These are phyloP conservation scores for Porites australiensis DNA, from an alignment of 64 coral and sea anemone genomes.

Conservation along the genomic window DNA sequence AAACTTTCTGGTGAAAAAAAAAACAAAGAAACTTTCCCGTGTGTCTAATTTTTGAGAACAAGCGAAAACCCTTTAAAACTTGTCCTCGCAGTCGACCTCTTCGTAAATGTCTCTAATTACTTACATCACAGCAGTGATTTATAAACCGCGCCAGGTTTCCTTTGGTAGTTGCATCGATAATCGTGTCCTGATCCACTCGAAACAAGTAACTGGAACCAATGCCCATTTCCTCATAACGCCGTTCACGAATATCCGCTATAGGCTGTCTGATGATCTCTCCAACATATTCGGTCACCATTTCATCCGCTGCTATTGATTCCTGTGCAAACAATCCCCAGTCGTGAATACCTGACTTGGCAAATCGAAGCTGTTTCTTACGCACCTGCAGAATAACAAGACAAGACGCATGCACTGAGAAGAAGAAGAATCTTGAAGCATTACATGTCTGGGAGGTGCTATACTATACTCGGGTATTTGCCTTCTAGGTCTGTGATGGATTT, in stretches of 20 bases:
- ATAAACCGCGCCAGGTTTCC: constrained; percentile 98
- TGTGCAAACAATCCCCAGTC: constrained; percentile 98
- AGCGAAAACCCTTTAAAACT: no score
- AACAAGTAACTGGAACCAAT: constrained; percentile 98
- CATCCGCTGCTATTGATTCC: constrained; percentile 95
- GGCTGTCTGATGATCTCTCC: constrained; percentile 94
- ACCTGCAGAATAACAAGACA: constrained; percentile 58
- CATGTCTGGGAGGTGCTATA: no score
- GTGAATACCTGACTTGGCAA: constrained; percentile 93
- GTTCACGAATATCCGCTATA: constrained; percentile 90
- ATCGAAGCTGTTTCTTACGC: constrained; percentile 96
- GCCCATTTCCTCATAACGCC: constrained; percentile 87
- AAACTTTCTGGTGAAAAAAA: no score
- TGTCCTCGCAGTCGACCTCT: background rate
- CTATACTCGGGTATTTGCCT: no score
- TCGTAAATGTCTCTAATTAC: background rate
- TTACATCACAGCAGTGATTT: constrained; percentile 99
- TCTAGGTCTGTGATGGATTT: no score
- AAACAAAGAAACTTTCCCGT: no score
- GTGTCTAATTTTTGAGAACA: no score
- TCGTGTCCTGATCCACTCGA: constrained; percentile 91
- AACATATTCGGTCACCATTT: constrained; percentile 98
- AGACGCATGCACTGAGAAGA: no score
- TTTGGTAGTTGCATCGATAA: constrained; percentile 93
- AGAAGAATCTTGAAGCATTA: no score